Evolutionary conservation across 2,888 invertebrate species (phyloP), one percentile per base, ranked within the genome.

Genomic region (Colletes collaris): DNA sequence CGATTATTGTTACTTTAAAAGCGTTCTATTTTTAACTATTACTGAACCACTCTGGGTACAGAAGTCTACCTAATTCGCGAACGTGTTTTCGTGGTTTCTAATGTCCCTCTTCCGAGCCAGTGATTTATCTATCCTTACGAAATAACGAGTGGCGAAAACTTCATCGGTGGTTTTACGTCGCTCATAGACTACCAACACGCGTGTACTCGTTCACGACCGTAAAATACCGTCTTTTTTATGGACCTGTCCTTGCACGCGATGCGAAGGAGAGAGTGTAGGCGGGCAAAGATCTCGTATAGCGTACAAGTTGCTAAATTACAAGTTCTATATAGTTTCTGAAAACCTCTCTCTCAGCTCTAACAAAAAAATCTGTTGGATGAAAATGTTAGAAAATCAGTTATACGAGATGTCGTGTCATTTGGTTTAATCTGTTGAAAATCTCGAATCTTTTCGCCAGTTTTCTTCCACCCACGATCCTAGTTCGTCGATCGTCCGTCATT

Each of bases 201-300:
- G 37, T 46, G 44, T 46, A 10, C 44, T 46, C 16, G 46, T 19
- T 55, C 13, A 4, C 13, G 66, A 27, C 49, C 19, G 13, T 35
- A 4, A 56, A 56, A 46, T 40, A 56, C 27, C 19, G 37, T 16
- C 64, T 78, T 76, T 16, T 70, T 76, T 76, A 65, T 65, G n/a
- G 37, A 16, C 27, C 10, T n/a, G 49, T 65, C 46, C 64, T 37
- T 70, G 56, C 56, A 52, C 40, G 46, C 49, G 5, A 64, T 19
- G 35, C 59, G 59, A 75, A 65, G 55, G 50, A 16, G 40, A 4
- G 10, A 6, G 16, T 16, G 46, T 19, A 19, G 27, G 64, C 35
- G 35, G n/a, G 5, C n/a, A 10, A 10, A 53, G 46, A 27, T 35
- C 64, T 68, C 27, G 63, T 13, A 40, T 37, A 37, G 69, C 58